Conservation (phyloP, 2,113 vertebrate species). For the Oncorhynchus mykiss region DNA sequence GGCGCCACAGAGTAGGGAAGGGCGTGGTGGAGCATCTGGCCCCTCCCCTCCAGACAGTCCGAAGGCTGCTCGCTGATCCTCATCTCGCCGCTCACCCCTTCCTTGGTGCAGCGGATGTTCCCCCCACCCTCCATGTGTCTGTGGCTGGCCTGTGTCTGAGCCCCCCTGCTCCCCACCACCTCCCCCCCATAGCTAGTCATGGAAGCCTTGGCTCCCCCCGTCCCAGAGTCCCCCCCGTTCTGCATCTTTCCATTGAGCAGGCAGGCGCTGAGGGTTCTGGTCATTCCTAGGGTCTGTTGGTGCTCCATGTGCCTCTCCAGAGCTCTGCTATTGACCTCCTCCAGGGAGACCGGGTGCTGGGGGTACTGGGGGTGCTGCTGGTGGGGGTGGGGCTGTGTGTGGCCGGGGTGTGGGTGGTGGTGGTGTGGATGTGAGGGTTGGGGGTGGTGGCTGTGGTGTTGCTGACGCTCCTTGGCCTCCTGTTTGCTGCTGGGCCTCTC, state of each 20-base stretch:
- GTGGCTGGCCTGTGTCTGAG: constrained; percentile 63
- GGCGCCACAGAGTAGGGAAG: constrained; percentile 85
- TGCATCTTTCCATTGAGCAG: constrained; percentile 88
- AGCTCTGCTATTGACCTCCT: constrained; percentile 75
- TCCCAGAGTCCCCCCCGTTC: constrained; percentile 79
- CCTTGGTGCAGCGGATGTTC: constrained; percentile 79
- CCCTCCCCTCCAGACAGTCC: constrained; percentile 87
- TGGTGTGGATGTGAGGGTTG: constrained; percentile 84
- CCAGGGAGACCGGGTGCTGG: constrained; percentile 65
- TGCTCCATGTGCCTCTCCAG: constrained; percentile 87
- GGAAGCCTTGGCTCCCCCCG: constrained; percentile 63
- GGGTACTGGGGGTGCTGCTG: constrained; percentile 77
- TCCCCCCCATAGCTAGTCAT: constrained; percentile 84
- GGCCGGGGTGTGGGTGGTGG: constrained; percentile 64
- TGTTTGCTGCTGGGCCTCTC: constrained; percentile 80
- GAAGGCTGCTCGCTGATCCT: constrained; percentile 84
- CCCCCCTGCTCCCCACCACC: constrained; percentile 61
- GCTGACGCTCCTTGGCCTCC: constrained; percentile 79
- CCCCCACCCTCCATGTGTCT: constrained; percentile 59
- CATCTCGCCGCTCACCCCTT: constrained; percentile 70
- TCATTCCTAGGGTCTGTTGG: constrained; percentile 71
- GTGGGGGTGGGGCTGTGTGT: constrained; percentile 70
- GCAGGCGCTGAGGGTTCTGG: constrained; percentile 86
- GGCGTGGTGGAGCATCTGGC: constrained; percentile 87
- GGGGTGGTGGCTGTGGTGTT: constrained; percentile 41